phyloP scores from a whole-genome alignment of 2,888 invertebrate species.

The Timema cristinae region DNA sequence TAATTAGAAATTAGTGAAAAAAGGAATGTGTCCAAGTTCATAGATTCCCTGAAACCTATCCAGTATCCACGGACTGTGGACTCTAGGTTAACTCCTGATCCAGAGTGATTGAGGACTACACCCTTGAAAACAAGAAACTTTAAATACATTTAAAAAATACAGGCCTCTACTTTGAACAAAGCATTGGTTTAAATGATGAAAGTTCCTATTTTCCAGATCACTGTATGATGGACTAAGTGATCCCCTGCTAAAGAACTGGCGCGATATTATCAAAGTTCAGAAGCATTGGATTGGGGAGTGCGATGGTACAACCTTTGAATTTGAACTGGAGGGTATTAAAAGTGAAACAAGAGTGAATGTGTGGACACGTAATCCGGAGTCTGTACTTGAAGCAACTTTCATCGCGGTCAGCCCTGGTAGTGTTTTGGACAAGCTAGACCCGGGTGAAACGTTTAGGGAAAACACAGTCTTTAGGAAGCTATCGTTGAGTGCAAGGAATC shows the following conservation, averaged over 20 bases:
- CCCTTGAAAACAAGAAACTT: too few species aligned
- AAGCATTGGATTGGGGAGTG: conserved; percentile 89
- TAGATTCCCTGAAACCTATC: too few species aligned
- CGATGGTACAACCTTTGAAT: conserved; percentile 68
- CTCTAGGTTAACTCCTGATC: too few species aligned
- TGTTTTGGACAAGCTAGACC: conserved; percentile 46
- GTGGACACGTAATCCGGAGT: conserved; percentile 74
- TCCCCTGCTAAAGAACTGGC: conserved; percentile 70
- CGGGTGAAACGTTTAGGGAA: conserved; percentile 38
- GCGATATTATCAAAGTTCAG: conserved; percentile 78
- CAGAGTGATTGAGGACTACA: too few species aligned
- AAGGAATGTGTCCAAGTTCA: too few species aligned
- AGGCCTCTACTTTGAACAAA: too few species aligned
- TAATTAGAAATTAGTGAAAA: too few species aligned
- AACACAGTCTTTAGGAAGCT: conserved; percentile 21
- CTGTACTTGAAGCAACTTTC: conserved; percentile 65
- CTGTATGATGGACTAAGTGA: conserved; percentile 64
- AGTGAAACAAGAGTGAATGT: conserved; percentile 42
- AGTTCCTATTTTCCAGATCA: conserved; percentile 38
- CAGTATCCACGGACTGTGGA: too few species aligned
- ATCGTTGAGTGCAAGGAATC: conserved; percentile 56
- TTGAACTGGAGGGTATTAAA: conserved; percentile 44
- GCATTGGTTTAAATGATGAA: too few species aligned
- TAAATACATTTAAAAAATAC: too few species aligned
- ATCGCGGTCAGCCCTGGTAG: conserved; percentile 59